These are phyloP conservation scores for Passer domesticus DNA, from an alignment of 2,113 vertebrate genomes.

Conservation along the genomic window DNA sequence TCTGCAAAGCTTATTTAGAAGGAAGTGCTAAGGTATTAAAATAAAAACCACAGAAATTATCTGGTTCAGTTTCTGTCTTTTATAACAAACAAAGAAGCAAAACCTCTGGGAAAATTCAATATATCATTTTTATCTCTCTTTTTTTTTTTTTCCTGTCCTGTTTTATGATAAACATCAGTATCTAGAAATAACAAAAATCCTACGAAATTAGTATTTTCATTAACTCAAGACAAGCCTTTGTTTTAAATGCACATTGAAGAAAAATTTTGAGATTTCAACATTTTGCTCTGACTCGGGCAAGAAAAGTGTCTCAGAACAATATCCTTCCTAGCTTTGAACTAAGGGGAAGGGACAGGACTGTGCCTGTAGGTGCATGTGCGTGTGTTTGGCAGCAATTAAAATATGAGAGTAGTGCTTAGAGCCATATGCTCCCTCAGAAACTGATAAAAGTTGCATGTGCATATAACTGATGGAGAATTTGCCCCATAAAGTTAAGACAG, in stretches of 20 bases:
- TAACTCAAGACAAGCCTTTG: not conserved
- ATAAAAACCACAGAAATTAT: not conserved
- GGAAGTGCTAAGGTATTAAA: not conserved
- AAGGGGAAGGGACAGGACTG: not conserved
- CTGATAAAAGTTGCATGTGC: conserved; percentile 11
- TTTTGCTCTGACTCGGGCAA: conserved; percentile 2
- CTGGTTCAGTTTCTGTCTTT: not conserved
- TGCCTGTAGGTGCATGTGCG: rapidly evolving
- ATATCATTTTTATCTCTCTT: rapidly evolving
- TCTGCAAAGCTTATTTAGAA: not conserved
- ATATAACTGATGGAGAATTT: conserved; percentile 1
- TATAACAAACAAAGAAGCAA: not conserved
- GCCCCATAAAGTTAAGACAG: not conserved
- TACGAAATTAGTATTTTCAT: not conserved
- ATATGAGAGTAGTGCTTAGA: not conserved
- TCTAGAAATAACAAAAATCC: not conserved
- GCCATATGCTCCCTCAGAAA: conserved; percentile 32
- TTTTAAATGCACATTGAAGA: not conserved
- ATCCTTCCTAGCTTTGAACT: conserved; percentile 15
- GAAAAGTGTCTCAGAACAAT: not conserved
- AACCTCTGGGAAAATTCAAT: rapidly evolving
- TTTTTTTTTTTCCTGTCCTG: no score
- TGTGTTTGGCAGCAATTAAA: conserved; percentile 43
- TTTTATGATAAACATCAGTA: not conserved
- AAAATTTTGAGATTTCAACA: not conserved